phyloP scores from a whole-genome alignment of 2,888 invertebrate genomes.

The Anthoptus insignis region DNA sequence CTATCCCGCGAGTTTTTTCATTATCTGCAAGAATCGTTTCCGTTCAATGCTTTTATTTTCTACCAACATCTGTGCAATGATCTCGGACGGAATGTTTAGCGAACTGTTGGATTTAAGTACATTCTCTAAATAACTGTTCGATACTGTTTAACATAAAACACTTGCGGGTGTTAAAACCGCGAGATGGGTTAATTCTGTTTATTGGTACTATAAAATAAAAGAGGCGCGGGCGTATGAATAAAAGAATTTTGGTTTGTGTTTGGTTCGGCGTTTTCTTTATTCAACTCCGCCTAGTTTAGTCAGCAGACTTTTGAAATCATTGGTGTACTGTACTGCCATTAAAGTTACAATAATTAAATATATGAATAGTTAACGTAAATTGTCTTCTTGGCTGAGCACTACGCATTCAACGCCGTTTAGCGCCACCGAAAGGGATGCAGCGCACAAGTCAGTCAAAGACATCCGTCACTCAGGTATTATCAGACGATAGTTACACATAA shows the following conservation, averaged over 20 bases:
- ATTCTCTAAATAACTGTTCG: slow-evolving; percentile 14
- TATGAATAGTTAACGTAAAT: too few relatives aligned
- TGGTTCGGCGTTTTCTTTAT: too few relatives aligned
- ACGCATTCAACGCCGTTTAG: too few relatives aligned
- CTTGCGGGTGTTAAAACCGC: background rate
- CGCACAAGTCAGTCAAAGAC: too few relatives aligned
- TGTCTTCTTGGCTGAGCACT: too few relatives aligned
- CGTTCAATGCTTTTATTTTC: slow-evolving; percentile 25
- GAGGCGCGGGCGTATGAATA: background rate
- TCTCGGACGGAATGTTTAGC: slow-evolving; percentile 9
- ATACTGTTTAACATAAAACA: slow-evolving; percentile 16
- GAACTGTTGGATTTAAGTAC: slow-evolving; percentile 2
- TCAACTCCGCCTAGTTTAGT: too few relatives aligned
- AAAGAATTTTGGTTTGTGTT: background rate
- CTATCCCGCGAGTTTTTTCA: slow-evolving; percentile 33
- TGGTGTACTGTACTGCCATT: too few relatives aligned
- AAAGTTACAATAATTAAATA: too few relatives aligned
- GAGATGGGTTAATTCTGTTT: background rate
- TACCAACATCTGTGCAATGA: slow-evolving; percentile 22
- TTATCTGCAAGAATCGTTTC: slow-evolving; percentile 28
- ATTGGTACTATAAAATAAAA: slow-evolving; percentile 6
- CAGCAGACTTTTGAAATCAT: background rate
- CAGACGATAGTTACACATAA: too few relatives aligned
- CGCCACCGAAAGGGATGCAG: too few relatives aligned
- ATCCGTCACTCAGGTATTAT: too few relatives aligned